These are phyloP conservation scores for Taxidea taxus DNA, from an alignment of 2,113 vertebrate species.

Conservation along the genomic window DNA sequence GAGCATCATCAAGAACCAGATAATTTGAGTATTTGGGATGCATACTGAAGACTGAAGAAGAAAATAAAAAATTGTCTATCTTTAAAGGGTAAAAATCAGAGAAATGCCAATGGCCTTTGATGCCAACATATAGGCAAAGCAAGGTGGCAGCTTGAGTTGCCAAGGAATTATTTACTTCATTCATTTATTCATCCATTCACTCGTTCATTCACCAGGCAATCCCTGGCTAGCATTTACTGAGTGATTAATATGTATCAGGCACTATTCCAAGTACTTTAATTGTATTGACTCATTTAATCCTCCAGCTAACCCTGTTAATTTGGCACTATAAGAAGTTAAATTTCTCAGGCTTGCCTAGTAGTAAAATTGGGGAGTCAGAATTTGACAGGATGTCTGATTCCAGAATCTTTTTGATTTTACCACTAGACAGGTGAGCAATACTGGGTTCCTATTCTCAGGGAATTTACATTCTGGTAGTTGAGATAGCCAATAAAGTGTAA, in stretches of 20 bases:
- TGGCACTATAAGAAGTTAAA: not conserved
- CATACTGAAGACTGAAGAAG: not conserved
- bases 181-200: not conserved
- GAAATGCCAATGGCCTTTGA: not conserved
- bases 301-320: not conserved
- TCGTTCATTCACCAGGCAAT: not conserved
- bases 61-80: not conserved
- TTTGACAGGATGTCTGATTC: not conserved
- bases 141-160: not conserved
- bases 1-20: conserved; percentile 3
- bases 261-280: conserved; percentile 33
- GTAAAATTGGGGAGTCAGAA: not conserved
- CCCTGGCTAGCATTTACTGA: conserved; percentile 19
- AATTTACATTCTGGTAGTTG: not conserved
- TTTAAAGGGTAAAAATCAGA: not conserved
- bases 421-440: not conserved
- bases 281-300: conserved; percentile 6
- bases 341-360: not conserved
- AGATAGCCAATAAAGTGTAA: not conserved
- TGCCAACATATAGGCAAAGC: not conserved
- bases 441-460: not conserved
- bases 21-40: not conserved
- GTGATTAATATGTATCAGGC: not conserved
- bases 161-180: not conserved
- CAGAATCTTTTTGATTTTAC: conserved; percentile 9